Conservation (phyloP, 2,113 vertebrate genomes). For the Caranx ignobilis region DNA sequence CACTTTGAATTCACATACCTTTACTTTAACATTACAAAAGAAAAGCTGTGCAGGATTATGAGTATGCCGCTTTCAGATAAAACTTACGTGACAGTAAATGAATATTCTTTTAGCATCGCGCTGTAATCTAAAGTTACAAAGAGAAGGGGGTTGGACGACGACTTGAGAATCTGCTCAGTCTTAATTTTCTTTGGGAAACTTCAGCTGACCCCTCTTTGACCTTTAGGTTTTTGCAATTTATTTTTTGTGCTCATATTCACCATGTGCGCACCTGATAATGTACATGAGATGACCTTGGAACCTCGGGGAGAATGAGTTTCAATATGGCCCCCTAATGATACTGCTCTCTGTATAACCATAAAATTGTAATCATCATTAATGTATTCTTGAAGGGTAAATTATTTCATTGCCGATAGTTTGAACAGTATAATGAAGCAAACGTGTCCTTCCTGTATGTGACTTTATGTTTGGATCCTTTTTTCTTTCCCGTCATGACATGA, state of each 20-base stretch:
- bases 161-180: slow-evolving; percentile 24
- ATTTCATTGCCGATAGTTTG: slow-evolving; percentile 67
- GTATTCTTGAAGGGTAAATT: slow-evolving; percentile 74
- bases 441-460: slow-evolving; percentile 41
- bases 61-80: slow-evolving; percentile 33
- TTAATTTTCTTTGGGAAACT: slow-evolving; percentile 49
- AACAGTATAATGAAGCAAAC: slow-evolving; percentile 58
- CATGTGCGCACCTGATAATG: slow-evolving; percentile 33
- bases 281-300: slow-evolving; percentile 62
- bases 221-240: slow-evolving; percentile 58
- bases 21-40: neutral
- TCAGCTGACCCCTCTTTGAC: slow-evolving; percentile 37
- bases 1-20: neutral
- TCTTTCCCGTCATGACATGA: slow-evolving; percentile 6
- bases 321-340: slow-evolving; percentile 64
- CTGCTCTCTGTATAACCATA: slow-evolving; percentile 57
- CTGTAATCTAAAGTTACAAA: slow-evolving; percentile 39
- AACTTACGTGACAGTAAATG: slow-evolving; percentile 11
- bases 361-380: slow-evolving; percentile 75
- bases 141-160: neutral
- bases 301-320: slow-evolving; percentile 53
- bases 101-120: neutral
- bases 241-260: slow-evolving; percentile 20
- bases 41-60: neutral
- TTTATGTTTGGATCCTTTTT: slow-evolving; percentile 15